These are phyloP conservation scores for Lordiphosa mommai DNA, from an alignment of 1,140 invertebrate species.

Conservation along the genomic window DNA sequence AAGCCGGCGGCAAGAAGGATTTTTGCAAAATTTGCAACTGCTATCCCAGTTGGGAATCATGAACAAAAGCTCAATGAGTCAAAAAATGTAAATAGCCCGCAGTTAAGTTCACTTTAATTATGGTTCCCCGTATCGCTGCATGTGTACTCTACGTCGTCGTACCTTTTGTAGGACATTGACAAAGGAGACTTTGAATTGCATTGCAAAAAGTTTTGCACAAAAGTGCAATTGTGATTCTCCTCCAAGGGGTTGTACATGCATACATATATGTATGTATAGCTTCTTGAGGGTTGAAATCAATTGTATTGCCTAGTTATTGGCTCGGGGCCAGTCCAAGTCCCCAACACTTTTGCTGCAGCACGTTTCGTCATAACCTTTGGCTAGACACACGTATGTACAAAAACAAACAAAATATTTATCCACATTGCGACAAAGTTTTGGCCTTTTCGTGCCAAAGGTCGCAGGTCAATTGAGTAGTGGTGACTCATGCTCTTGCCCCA, in stretches of 20 bases:
- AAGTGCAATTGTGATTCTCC: background rate
- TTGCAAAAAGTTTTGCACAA: conserved; percentile 26
- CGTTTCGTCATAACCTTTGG: conserved; percentile 47
- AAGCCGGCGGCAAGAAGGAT: conserved; percentile 26
- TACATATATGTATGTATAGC: conserved; percentile 11
- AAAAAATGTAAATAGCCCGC: conserved; percentile 60
- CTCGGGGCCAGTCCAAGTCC: conserved; percentile 27
- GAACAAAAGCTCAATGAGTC: conserved; percentile 71
- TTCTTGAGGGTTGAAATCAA: conserved; percentile 28
- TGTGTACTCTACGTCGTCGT: background rate
- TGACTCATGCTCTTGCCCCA: conserved; percentile 45
- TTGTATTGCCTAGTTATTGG: conserved; percentile 23
- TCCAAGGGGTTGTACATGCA: conserved; percentile 10
- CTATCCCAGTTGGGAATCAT: conserved; percentile 17
- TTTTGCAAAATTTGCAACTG: conserved; percentile 17
- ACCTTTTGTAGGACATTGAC: conserved; percentile 15
- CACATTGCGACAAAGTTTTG: conserved; percentile 38
- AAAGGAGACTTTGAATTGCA: conserved; percentile 48
- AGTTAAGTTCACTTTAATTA: conserved; percentile 55
- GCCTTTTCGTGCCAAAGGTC: conserved; percentile 48
- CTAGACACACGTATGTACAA: conserved; percentile 14
- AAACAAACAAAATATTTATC: conserved; percentile 26
- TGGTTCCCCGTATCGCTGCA: conserved; percentile 9
- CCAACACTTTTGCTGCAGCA: conserved; percentile 37
- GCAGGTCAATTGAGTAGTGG: conserved; percentile 48